A percentile compares a stretch with the other conserved stretches of the same genome.
Evolutionary conservation across 2,113 vertebrate genomes (phyloP).

Genomic region (Hippocampus zosterae): DNA sequence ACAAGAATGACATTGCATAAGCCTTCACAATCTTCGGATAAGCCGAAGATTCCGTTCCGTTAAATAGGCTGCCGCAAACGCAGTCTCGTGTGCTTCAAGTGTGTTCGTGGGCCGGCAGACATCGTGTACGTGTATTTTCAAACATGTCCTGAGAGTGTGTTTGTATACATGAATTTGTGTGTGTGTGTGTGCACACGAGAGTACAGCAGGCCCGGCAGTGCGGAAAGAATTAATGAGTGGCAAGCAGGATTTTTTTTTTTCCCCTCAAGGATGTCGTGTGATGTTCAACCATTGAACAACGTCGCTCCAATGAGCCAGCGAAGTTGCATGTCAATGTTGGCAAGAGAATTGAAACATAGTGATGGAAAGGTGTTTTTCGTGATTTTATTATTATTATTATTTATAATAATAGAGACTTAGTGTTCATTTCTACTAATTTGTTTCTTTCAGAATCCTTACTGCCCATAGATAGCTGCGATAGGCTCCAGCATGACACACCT

Average conservation of each 20-base stretch:
- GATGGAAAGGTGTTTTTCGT: not conserved
- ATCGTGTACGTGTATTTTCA: not conserved
- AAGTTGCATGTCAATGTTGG: not conserved
- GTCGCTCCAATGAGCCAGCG: not conserved
- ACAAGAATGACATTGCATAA: not conserved
- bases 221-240: slow-evolving; percentile 66
- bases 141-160: slow-evolving; percentile 39
- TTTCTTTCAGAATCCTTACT: not conserved
- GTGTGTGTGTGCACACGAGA: not conserved
- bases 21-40: not conserved
- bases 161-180: slow-evolving; percentile 42
- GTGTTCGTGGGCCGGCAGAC: not conserved
- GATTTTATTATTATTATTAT: not conserved
- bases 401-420: not conserved
- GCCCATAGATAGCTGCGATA: no score
- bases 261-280: slow-evolving; percentile 65
- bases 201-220: slow-evolving; percentile 31
- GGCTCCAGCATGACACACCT: no score
- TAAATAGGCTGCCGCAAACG: not conserved
- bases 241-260: slow-evolving; percentile 59
- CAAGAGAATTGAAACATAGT: not conserved
- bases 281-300: slow-evolving; percentile 41
- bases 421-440: not conserved
- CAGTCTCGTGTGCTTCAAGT: no score
- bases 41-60: not conserved